Evolutionary conservation across 2,113 vertebrate species (phyloP).

Genomic region (Galemys pyrenaicus): DNA sequence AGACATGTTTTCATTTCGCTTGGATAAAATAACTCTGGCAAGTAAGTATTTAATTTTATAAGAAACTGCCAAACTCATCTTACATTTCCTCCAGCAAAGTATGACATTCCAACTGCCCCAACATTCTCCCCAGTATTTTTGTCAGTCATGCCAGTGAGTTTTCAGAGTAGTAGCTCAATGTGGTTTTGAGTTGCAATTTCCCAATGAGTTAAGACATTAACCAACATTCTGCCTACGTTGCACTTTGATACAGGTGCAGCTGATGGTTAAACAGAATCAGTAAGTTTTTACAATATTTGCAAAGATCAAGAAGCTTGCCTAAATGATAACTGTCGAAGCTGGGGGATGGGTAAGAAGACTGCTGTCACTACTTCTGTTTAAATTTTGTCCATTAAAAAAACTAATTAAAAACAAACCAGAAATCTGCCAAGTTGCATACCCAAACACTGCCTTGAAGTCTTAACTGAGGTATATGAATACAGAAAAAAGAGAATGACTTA

Average conservation of each 20-base stretch:
- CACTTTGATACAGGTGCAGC: background rate
- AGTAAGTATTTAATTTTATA: constrained; percentile 11
- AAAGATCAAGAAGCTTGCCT: background rate
- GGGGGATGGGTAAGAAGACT: background rate
- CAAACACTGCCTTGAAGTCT: constrained; percentile 1
- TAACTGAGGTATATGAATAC: background rate
- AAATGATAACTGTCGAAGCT: background rate
- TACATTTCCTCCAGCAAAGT: background rate
- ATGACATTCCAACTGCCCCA: background rate
- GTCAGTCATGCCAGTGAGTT: background rate
- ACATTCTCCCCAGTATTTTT: background rate
- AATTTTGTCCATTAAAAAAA: background rate
- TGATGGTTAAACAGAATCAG: background rate
- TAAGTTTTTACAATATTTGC: background rate
- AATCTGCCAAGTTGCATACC: background rate
- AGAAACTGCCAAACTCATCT: constrained; percentile 18
- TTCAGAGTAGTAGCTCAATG: background rate
- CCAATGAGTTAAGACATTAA: background rate
- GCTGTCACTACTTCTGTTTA: background rate
- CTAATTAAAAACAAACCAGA: background rate
- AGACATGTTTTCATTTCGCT: constrained; percentile 46
- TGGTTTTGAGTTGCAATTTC: background rate
- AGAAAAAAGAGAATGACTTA: background rate
- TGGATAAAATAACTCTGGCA: background rate
- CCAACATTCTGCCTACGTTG: background rate